Base-by-base conservation (phyloP, 2,797 vertebrate genomes). In the Trichosurus vulpecula region DNA sequence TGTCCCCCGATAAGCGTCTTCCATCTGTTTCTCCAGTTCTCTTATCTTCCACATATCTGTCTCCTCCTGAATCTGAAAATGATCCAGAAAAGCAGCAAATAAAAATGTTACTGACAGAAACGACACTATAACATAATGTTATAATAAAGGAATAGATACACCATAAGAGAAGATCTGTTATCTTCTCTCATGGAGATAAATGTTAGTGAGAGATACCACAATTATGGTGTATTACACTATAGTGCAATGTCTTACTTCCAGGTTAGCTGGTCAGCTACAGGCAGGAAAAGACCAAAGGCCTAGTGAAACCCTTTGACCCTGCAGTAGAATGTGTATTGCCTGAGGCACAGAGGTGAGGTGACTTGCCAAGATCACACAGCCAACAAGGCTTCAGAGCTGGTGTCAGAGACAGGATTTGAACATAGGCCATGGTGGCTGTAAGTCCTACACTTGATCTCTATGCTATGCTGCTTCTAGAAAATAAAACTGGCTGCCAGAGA, bases 21-120 rank as follows among this genome's bases (percentile, higher is more conserved):
- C 97, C 30, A 98, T 98, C 81, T 99, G 99, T 91, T 98, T 99
- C 98, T 99, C 99, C 98, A 99, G 98, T 98, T 98, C 99, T 96
- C 99, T 99, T 98, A 99, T 99, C 98, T 99, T 99, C 99, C 99
- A 99, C 99, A 99, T 99, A 97, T 99, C 99, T 22, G 99, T 98
- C 97, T 99, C 99, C 94, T 99, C 99, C 91, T 99, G 99, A 98
- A 99, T 99, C 99, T 99, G 97, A 9, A 97, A 61, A 92, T 87
- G 91, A 55, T 92, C 95, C 91, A 54, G 5, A 93, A 47, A 96
- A 12, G 11, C 51, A 55, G 90, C 3, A 92, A 93, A 95, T 0
- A 41, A 94, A 47, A 96, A 54, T 53, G 31, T 93, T 94, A 97
- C 52, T 95, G 95, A 74, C 14, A 41, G 94, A 96, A 97, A 92